Evolutionary conservation across 1,140 invertebrate genomes (phyloP).

Genomic region (Venturia canescens): DNA sequence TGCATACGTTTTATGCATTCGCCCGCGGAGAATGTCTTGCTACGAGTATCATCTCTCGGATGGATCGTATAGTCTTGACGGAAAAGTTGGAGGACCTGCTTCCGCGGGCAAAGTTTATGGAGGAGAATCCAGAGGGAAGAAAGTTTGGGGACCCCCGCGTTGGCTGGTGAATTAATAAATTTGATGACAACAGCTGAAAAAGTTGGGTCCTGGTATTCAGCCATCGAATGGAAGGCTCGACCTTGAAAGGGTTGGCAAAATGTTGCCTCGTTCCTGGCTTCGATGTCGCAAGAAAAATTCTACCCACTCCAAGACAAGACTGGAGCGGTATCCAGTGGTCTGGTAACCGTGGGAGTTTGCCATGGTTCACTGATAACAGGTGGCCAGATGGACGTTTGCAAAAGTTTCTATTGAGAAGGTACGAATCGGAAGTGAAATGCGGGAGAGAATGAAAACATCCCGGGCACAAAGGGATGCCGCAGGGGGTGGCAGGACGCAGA

Average conservation of each 20-base stretch:
- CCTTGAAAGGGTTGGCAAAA: too few species aligned
- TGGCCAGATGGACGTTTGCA: background rate
- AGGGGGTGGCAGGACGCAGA: too few species aligned
- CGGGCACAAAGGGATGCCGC: background rate
- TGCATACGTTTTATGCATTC: background rate
- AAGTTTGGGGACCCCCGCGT: too few species aligned
- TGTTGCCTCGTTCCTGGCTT: too few species aligned
- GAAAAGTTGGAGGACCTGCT: background rate
- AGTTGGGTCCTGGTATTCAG: too few species aligned
- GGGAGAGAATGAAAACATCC: background rate
- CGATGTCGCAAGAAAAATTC: too few species aligned
- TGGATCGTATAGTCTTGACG: background rate
- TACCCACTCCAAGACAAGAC: background rate
- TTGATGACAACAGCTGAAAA: too few species aligned
- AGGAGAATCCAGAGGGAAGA: too few species aligned
- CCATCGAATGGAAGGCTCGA: too few species aligned
- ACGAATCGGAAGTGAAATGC: background rate
- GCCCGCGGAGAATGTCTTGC: background rate
- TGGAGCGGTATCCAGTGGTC: background rate
- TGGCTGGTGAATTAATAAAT: too few species aligned
- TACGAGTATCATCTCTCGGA: background rate
- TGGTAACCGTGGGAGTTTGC: background rate
- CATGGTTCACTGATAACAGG: background rate
- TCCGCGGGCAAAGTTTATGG: too few species aligned
- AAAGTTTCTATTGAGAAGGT: slow-evolving; percentile 22